These are phyloP conservation scores for Galeruca laticollis DNA, from an alignment of 2,888 invertebrate species.

Conservation along the genomic window DNA sequence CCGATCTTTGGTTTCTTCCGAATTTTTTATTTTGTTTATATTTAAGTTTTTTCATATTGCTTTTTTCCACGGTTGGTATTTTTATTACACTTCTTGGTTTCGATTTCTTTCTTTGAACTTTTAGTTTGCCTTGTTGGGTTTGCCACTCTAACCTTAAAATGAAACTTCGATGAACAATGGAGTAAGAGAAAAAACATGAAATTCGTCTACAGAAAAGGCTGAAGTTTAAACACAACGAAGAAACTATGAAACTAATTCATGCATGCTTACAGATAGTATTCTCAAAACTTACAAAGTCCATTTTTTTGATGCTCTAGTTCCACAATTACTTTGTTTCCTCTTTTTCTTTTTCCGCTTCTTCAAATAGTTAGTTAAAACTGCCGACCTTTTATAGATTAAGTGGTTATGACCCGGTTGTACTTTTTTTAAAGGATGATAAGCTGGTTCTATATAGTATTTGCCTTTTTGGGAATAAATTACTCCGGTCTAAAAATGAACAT, in stretches of 20 bases:
- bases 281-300: constrained; percentile 66
- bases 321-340: constrained; percentile 69
- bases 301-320: constrained; percentile 70
- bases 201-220: background rate
- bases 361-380: constrained; percentile 66
- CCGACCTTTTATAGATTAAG: constrained; percentile 77
- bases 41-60: constrained; percentile 64
- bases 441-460: constrained; percentile 81
- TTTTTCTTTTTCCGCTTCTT: constrained; percentile 67
- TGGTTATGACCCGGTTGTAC: constrained; percentile 72
- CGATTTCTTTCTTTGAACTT: constrained; percentile 66
- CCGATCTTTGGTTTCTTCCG: constrained; percentile 69
- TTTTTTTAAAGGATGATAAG: constrained; percentile 68
- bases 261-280: too few species aligned
- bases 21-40: constrained; percentile 58
- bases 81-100: constrained; percentile 56
- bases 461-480: constrained; percentile 75
- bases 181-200: background rate
- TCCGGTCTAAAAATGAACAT: constrained; percentile 71
- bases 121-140: constrained; percentile 67
- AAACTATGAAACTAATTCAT: too few species aligned
- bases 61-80: constrained; percentile 61
- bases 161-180: background rate
- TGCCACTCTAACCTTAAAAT: constrained; percentile 72
- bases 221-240: too few species aligned